Percentiles rank a stretch among this genome's conserved stretches.
These are phyloP conservation scores for Cyprichromis sp. DNA, from an alignment of 2,113 vertebrate species.

Conservation along the genomic window DNA sequence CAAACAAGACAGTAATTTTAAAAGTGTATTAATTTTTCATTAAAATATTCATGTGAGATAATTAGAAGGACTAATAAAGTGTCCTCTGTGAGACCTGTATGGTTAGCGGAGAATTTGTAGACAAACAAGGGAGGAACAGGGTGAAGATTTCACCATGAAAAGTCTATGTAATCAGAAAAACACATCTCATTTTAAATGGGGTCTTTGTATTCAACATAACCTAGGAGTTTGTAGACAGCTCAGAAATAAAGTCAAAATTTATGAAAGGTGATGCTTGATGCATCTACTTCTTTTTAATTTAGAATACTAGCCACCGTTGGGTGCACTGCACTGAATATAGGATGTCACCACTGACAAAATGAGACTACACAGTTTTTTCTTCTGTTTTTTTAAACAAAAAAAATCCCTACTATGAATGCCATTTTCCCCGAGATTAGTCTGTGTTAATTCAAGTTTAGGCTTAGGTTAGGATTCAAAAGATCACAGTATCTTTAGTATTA, in stretches of 20 bases:
- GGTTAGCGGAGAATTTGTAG: neutral
- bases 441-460: conserved; percentile 3
- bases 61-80: neutral
- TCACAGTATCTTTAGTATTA: neutral
- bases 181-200: neutral
- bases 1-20: neutral
- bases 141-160: neutral
- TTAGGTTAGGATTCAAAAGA: neutral
- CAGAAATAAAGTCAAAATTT: neutral
- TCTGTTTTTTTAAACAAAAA: neutral
- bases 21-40: neutral
- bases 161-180: neutral
- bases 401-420: neutral
- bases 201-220: neutral
- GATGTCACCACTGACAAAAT: neutral
- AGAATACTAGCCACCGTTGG: neutral
- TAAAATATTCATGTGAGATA: neutral
- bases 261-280: neutral
- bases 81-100: neutral
- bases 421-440: neutral
- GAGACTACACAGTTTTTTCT: neutral
- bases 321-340: neutral
- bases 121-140: neutral
- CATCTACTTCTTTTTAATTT: neutral
- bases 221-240: neutral